These are phyloP conservation scores for Mormyrus hasselquistii DNA, from an alignment of 2,797 vertebrate genomes.

Conservation along the genomic window DNA sequence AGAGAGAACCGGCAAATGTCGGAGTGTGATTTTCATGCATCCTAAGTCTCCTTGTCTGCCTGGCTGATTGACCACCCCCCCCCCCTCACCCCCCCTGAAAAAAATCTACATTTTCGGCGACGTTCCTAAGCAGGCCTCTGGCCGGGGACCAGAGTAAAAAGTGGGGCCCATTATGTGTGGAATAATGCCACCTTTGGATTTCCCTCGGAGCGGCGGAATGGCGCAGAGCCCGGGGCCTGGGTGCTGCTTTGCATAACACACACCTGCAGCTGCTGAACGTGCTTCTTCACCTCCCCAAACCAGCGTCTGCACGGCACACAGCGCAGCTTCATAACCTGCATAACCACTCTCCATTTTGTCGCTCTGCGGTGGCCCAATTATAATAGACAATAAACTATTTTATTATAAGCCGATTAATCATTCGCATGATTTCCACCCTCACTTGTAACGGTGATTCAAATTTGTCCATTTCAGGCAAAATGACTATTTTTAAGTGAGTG, in stretches of 20 bases:
- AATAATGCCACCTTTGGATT: conserved; percentile 20
- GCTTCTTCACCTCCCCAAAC: conserved; percentile 11
- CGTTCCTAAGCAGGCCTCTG: neutral
- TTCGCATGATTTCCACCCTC: neutral
- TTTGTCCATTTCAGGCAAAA: neutral
- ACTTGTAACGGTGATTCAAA: neutral
- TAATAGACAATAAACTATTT: neutral
- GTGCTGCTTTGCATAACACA: conserved; percentile 8
- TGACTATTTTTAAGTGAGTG: neutral
- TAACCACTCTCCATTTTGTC: neutral
- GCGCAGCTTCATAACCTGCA: neutral
- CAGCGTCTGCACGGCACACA: neutral
- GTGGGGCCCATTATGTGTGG: neutral
- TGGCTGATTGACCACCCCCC: neutral
- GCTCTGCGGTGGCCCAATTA: neutral
- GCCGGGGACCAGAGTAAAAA: neutral
- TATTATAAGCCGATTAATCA: neutral
- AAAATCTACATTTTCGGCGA: neutral
- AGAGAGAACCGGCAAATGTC: neutral
- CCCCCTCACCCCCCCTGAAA: neutral
- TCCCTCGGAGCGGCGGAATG: neutral
- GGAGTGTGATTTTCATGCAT: neutral
- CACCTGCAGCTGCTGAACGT: conserved; percentile 7
- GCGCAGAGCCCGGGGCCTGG: neutral
- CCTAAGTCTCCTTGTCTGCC: neutral